These are phyloP conservation scores for Lepisosteus oculatus DNA, from an alignment of 2,113 vertebrate genomes.

Conservation along the genomic window DNA sequence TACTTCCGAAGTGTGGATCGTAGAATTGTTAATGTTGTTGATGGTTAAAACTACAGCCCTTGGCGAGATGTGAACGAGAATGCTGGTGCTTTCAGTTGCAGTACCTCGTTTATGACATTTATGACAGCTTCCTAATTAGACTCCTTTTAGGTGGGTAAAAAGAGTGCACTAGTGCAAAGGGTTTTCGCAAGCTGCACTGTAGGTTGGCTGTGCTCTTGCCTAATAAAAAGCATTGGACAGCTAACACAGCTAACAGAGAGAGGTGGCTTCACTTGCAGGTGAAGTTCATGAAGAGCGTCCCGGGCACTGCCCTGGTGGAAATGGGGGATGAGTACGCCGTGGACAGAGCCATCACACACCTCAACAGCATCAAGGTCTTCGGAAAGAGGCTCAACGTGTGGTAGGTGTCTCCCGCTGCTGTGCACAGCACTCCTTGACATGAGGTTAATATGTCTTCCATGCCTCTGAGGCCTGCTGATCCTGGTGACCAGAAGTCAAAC, in stretches of 20 bases:
- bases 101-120: no score
- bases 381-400: constrained; percentile 94
- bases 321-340: constrained; percentile 97
- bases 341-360: constrained; percentile 93
- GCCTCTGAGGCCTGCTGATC: background rate
- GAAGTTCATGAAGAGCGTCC: constrained; percentile 98
- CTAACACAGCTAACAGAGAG: no score
- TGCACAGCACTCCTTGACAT: background rate
- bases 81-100: no score
- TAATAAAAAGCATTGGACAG: no score
- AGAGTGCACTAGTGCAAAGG: no score
- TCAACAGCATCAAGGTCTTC: constrained; percentile 95
- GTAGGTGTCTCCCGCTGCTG: constrained; percentile 56
- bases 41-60: background rate
- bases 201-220: background rate
- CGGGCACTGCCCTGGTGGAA: constrained; percentile 90
- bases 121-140: no score
- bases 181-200: background rate
- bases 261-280: constrained; percentile 58
- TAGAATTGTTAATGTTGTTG: background rate
- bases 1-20: background rate
- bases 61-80: no score
- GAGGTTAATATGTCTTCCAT: constrained; percentile 1
- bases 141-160: no score
- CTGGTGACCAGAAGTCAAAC: background rate